Evolutionary conservation across 2,113 vertebrate genomes (phyloP), one percentile per base, ranked within the genome.

Genomic region (Phaethon lepturus): DNA sequence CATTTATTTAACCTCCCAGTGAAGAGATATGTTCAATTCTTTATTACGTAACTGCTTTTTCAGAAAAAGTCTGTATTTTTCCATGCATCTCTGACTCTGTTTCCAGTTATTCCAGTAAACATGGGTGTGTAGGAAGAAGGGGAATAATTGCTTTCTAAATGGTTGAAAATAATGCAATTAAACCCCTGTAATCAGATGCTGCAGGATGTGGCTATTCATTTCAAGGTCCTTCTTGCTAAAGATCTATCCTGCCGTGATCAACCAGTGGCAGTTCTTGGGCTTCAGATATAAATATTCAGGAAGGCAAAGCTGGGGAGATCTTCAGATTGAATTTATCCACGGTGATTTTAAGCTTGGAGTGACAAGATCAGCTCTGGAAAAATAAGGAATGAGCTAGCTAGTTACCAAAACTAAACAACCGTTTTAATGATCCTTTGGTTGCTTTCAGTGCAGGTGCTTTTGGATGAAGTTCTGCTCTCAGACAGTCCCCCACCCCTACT

Each of bases 141-240:
- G n/a, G n/a, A 75, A 42, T 90, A 85, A 86, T 42, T 52, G 35
- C 31, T 69, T 91, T 95, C 74, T 74, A 74, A 94, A 55, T 82
- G 31, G n/a, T 91, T 91, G 84, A 62, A 86, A 86, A 84, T 60
- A 88, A 84, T 81, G 64, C 47, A 60, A 17, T 86, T 78, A 92
- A 17, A 53, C 25, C 26, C 45, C 44, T 66, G 11, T 73, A 92
- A 74, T 88, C 63, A 85, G 76, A 40, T 90, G 60, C 52, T 78
- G 64, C 88, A 74, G 85, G 90, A 79, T 72, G 25, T 89, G 63
- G 55, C 49, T 91, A 15, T 95, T 94, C 35, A 52, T 96, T 91
- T 90, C 40, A 73, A 58, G 35, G 74, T 69, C 53, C 38, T 91
- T 59, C 40, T 82, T 87, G 38, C 77, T 88, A 28, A 89, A 88